Evolutionary conservation across 2,113 vertebrate genomes (phyloP).

Genomic region (Edolisoma coerulescens): DNA sequence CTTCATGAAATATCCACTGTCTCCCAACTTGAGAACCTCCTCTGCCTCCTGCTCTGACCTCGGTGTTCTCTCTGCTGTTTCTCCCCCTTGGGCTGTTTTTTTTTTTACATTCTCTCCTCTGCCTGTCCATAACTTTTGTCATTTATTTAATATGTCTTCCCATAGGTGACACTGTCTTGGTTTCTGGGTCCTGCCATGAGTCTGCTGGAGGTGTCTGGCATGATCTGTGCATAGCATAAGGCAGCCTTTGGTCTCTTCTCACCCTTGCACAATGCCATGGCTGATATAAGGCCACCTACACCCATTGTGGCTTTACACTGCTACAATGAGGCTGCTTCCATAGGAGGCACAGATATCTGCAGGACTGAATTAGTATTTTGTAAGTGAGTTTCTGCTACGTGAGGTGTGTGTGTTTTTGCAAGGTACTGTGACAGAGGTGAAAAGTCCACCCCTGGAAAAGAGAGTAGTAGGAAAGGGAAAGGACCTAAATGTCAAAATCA

Average conservation of each 20-base stretch:
- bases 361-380: neutral
- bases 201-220: neutral
- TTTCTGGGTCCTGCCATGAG: neutral
- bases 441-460: neutral
- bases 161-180: neutral
- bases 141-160: neutral
- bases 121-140: neutral
- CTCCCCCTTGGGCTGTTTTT: neutral
- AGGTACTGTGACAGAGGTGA: neutral
- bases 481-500: neutral
- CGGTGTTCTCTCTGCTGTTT: neutral
- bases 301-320: neutral
- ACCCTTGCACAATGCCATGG: accelerated
- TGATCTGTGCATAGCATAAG: accelerated
- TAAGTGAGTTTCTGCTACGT: neutral
- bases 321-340: neutral
- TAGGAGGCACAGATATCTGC: neutral
- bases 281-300: too few species aligned
- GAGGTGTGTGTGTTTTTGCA: neutral
- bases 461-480: neutral
- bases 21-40: neutral
- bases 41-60: neutral
- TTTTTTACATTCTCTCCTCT: neutral
- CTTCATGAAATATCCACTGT: neutral
- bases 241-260: neutral